Evolutionary conservation across 2,888 invertebrate species (phyloP).

Genomic region (Laothoe populi): DNA sequence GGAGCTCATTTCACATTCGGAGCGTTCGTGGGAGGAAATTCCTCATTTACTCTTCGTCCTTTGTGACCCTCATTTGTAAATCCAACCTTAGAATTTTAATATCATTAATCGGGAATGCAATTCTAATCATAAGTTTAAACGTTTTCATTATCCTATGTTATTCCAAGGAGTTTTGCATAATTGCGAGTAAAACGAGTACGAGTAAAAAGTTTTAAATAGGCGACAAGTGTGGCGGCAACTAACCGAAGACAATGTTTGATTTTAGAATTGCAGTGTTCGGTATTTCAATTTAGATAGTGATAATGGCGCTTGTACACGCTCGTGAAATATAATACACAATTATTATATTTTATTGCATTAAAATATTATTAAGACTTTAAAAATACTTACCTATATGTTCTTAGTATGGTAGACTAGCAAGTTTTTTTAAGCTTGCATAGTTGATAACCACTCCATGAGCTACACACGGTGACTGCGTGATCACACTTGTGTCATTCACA

Average conservation of each 20-base stretch:
- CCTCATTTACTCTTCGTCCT: not conserved
- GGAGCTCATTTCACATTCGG: no score
- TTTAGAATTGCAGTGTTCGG: not conserved
- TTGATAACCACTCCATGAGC: not conserved
- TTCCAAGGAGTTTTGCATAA: not conserved
- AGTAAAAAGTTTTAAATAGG: no score
- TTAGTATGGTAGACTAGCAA: not conserved
- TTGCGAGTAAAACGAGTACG: not conserved
- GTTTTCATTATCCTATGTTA: not conserved
- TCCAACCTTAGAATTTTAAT: conserved; percentile 15
- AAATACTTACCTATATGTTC: no score
- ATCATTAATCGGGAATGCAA: not conserved
- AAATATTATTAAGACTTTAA: no score
- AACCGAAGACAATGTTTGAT: not conserved
- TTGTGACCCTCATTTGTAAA: not conserved
- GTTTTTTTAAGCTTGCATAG: not conserved
- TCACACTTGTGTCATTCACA: not conserved
- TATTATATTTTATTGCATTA: no score
- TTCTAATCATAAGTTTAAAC: not conserved
- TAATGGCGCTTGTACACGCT: not conserved
- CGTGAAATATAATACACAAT: no score
- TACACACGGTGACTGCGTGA: not conserved
- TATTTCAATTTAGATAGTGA: not conserved
- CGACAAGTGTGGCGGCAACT: no score
- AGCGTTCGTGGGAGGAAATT: no score